Conservation (phyloP, 2,113 vertebrate genomes). For the Scomber colias region DNA sequence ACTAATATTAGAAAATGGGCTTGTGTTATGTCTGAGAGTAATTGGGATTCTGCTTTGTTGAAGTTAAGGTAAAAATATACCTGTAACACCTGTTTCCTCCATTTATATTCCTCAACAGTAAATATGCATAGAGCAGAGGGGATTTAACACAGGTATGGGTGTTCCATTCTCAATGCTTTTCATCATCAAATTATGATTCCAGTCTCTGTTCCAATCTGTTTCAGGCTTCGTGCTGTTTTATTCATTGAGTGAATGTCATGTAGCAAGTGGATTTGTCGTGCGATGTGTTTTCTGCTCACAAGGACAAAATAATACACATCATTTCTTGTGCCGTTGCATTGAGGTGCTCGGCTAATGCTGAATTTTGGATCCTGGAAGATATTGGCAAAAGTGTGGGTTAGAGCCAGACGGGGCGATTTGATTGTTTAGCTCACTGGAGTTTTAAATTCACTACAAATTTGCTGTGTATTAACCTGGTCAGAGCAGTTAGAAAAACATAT, state of each 20-base stretch:
- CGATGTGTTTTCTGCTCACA: slow-evolving; percentile 22
- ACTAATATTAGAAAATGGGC: slow-evolving; percentile 51
- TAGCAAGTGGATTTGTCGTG: slow-evolving; percentile 29
- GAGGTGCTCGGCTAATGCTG: background rate
- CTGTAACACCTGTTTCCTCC: background rate
- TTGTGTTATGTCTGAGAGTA: background rate
- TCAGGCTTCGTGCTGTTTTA: slow-evolving; percentile 38
- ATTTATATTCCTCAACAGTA: background rate
- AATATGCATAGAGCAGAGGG: slow-evolving; percentile 3
- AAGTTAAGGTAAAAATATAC: background rate
- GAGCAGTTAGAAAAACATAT: background rate
- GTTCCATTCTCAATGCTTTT: slow-evolving; percentile 20
- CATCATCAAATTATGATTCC: slow-evolving; percentile 58
- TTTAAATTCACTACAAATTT: slow-evolving; percentile 4
- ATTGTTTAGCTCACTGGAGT: slow-evolving; percentile 12
- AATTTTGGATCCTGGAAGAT: background rate
- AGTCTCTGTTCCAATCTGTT: slow-evolving; percentile 36
- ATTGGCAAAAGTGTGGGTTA: background rate
- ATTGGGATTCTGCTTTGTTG: background rate
- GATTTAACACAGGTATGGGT: background rate
- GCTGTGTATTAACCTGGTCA: background rate
- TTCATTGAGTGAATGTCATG: slow-evolving; percentile 41
- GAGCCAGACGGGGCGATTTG: background rate
- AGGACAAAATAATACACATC: slow-evolving; percentile 11
- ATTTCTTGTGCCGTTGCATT: slow-evolving; percentile 1